A percentile compares a stretch with the other conserved stretches of the same genome.
Evolutionary conservation across 2,797 vertebrate genomes (phyloP).

Genomic region (Pangasius djambal): DNA sequence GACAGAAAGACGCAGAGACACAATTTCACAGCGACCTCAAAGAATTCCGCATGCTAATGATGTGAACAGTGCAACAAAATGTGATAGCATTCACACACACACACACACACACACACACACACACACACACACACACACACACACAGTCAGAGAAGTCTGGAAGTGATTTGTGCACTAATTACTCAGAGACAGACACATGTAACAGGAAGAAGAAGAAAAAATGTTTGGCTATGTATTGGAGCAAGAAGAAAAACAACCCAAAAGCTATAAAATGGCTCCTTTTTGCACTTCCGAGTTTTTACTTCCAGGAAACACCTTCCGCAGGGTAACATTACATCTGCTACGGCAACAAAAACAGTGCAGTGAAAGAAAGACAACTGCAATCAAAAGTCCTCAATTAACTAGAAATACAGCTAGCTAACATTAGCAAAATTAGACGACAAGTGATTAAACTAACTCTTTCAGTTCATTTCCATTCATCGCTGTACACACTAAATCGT

Average conservation of each 20-base stretch:
- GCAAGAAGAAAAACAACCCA: neutral
- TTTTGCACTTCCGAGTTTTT: neutral
- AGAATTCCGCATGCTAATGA: constrained; percentile 64
- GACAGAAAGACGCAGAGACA: neutral
- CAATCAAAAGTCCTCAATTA: neutral
- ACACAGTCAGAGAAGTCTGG: neutral
- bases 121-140: too few relatives aligned
- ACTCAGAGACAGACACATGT: constrained; percentile 10
- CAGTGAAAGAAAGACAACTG: neutral
- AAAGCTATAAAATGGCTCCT: neutral
- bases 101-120: constrained; percentile 31
- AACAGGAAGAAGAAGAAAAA: constrained; percentile 1
- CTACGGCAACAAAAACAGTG: neutral
- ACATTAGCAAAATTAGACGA: too few relatives aligned
- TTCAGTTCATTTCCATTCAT: too few relatives aligned
- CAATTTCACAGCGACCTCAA: constrained; percentile 48
- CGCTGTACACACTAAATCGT: too few relatives aligned
- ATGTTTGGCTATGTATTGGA: neutral
- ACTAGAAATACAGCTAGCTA: too few relatives aligned
- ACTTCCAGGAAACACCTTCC: neutral
- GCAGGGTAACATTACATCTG: neutral
- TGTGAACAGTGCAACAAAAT: constrained; percentile 41
- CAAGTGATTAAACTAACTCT: too few relatives aligned
- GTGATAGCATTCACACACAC: constrained; percentile 32
- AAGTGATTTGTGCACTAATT: constrained; percentile 16